Conservation (phyloP, 2,888 invertebrate species). For the Drosophila melanosoma region DNA sequence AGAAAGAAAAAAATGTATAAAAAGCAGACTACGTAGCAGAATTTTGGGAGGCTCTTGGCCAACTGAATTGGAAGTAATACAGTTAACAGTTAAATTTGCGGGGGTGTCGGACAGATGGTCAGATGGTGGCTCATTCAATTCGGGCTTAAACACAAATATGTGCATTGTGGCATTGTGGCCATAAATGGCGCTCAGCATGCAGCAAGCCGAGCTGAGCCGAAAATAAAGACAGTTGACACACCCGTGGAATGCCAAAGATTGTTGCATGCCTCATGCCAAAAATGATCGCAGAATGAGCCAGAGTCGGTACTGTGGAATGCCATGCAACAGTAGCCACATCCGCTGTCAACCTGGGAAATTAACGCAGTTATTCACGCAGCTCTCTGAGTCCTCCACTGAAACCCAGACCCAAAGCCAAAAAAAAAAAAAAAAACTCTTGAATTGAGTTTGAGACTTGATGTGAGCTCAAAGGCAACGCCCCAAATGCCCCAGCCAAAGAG, state of each 20-base stretch:
- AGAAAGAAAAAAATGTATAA: background rate
- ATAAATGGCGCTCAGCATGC: conserved; percentile 60
- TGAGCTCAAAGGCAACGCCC: conserved; percentile 46
- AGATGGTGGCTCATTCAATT: conserved; percentile 2
- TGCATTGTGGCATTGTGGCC: conserved; percentile 23
- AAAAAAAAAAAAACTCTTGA: conserved; percentile 6
- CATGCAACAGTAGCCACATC: conserved; percentile 75
- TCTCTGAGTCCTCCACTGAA: background rate
- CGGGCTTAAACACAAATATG: conserved; percentile 37
- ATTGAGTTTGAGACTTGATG: conserved; percentile 26
- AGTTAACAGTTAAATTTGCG: conserved; percentile 24
- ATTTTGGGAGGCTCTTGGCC: too few species aligned
- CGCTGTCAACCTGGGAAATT: conserved; percentile 78
- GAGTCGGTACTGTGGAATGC: conserved; percentile 35
- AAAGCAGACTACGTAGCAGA: background rate
- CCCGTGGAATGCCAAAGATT: conserved; percentile 60
- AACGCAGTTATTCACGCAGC: conserved; percentile 79
- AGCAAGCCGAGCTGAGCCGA: conserved; percentile 36
- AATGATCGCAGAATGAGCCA: conserved; percentile 29
- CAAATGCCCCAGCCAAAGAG: conserved; percentile 44
- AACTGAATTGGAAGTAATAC: background rate
- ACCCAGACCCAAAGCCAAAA: conserved; percentile 4
- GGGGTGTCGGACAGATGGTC: conserved; percentile 43
- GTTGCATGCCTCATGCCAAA: conserved; percentile 50
- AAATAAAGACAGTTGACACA: conserved; percentile 64